Conservation (phyloP, 1,140 invertebrate genomes). For the Drosophila tani region DNA sequence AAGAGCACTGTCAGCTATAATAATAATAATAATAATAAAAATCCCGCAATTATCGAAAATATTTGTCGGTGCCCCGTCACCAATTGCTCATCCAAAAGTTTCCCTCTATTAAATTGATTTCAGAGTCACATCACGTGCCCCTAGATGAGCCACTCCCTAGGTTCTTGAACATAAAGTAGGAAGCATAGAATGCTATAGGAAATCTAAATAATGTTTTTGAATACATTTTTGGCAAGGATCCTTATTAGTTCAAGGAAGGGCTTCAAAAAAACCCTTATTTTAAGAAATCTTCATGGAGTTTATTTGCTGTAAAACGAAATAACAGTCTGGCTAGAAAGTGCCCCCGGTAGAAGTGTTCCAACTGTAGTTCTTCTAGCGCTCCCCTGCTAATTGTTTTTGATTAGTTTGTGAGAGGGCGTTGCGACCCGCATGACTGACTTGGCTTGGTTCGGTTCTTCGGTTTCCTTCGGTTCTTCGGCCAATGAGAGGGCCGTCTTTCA, state of each 20-base stretch:
- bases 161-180: neutral
- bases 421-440: conserved; percentile 58
- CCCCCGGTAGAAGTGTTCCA: neutral
- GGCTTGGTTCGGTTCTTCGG: conserved; percentile 25
- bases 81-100: conserved; percentile 10
- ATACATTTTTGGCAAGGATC: neutral
- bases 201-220: neutral
- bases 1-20: neutral
- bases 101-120: conserved; percentile 18
- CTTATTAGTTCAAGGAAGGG: neutral
- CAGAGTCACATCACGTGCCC: conserved; percentile 59
- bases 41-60: conserved; percentile 43
- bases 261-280: neutral
- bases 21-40: conserved; percentile 56
- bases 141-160: neutral
- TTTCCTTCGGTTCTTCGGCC: conserved; percentile 24
- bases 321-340: conserved; percentile 7
- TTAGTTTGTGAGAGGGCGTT: conserved; percentile 69
- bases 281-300: too few species aligned
- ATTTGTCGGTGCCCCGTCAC: neutral
- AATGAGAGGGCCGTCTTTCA: conserved; percentile 34
- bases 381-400: conserved; percentile 75
- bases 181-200: neutral
- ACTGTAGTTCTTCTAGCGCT: conserved; percentile 48
- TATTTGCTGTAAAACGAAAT: neutral